Percentiles rank a stretch among this genome's conserved stretches.
These are phyloP conservation scores for Drosophila meridionalis DNA, from an alignment of 2,888 invertebrate genomes.

Conservation along the genomic window DNA sequence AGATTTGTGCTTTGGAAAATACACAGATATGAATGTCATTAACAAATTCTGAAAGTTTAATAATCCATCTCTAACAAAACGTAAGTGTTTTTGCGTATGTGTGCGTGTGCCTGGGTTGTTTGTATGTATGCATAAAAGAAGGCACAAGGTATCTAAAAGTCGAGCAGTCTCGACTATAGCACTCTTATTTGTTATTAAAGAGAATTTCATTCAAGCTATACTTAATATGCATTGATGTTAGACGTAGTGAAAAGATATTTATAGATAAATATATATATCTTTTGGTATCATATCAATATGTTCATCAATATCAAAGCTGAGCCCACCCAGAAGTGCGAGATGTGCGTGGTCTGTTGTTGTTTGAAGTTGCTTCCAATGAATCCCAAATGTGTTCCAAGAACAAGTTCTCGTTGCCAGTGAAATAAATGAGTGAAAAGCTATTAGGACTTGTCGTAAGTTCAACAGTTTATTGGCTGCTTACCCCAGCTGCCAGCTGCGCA, in stretches of 20 bases:
- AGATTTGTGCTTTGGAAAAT: too few species aligned
- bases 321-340: background rate
- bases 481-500: constrained; percentile 7
- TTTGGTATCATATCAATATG: background rate
- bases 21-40: too few species aligned
- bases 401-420: constrained; percentile 21
- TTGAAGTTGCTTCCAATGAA: constrained; percentile 56
- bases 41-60: too few species aligned
- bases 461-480: constrained; percentile 73
- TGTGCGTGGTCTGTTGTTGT: constrained; percentile 6
- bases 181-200: background rate
- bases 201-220: constrained; percentile 13
- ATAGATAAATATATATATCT: background rate
- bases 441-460: constrained; percentile 69
- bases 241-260: background rate
- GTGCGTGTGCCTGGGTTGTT: too few species aligned
- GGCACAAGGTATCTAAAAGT: too few species aligned
- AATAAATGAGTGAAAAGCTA: constrained; percentile 65
- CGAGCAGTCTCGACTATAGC: too few species aligned
- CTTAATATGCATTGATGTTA: constrained; percentile 32
- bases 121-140: too few species aligned
- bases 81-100: too few species aligned
- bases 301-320: constrained; percentile 34
- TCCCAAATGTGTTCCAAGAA: constrained; percentile 47
- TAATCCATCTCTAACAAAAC: too few species aligned